Conservation (phyloP, 1,140 invertebrate genomes). For the Saccostrea cuccullata region DNA sequence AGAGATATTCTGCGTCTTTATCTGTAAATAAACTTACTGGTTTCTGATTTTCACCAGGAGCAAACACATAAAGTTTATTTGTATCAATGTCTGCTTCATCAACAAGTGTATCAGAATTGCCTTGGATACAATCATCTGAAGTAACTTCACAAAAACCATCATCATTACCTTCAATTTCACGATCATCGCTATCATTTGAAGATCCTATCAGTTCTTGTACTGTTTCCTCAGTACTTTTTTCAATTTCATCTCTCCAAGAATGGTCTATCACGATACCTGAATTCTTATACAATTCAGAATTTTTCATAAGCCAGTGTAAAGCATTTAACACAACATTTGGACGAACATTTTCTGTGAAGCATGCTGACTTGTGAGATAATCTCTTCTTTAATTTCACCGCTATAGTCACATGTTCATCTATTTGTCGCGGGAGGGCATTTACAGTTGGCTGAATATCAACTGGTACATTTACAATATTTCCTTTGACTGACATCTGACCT, state of each 20-base stretch:
- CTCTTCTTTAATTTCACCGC: conserved; percentile 33
- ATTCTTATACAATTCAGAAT: conserved; percentile 38
- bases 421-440: conserved; percentile 47
- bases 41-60: conserved; percentile 51
- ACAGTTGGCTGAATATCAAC: conserved; percentile 51
- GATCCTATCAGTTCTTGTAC: not conserved
- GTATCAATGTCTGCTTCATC: conserved; percentile 41
- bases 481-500: conserved; percentile 25
- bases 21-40: conserved; percentile 53
- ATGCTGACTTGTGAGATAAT: conserved; percentile 12
- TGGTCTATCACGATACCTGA: conserved; percentile 40
- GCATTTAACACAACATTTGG: conserved; percentile 31
- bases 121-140: conserved; percentile 18
- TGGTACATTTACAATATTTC: conserved; percentile 37
- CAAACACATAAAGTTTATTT: conserved; percentile 48
- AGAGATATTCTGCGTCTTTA: conserved; percentile 49
- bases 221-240: not conserved
- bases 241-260: conserved; percentile 2
- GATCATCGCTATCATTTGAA: conserved; percentile 2
- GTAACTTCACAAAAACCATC: conserved; percentile 42
- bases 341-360: conserved; percentile 22
- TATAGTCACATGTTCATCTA: conserved; percentile 39
- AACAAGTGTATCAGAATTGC: conserved; percentile 51
- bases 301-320: conserved; percentile 31
- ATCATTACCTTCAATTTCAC: not conserved